Base-by-base conservation (phyloP, 2,797 vertebrate genomes). In the Pseudochirops cupreus region DNA sequence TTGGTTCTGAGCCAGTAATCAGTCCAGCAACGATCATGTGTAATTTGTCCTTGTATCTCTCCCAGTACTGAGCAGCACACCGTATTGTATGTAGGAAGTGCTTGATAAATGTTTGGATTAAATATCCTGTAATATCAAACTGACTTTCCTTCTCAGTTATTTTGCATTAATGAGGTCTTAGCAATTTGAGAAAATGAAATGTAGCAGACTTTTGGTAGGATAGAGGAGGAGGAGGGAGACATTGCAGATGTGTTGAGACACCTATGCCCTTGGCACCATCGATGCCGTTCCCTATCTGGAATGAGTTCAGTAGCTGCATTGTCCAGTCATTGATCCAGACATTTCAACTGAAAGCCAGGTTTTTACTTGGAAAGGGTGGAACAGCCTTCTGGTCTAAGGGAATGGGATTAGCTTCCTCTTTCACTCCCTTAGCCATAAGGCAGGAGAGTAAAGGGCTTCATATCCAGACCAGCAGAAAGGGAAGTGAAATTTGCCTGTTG, bases 121-220 rank as follows among this genome's bases (percentile, higher is more conserved):
- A 94, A 29, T 82, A 16, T 92, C 90, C 46, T 91, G 9, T 92
- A 90, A 92, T 95, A 82, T 82, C 87, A 92, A 11, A 4, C 90
- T 91, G 94, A 1, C 54, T 55, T 82, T 82, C 56, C 67, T 26
- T 95, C 4, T 89, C 91, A 90, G 52, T 91, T 91, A 89, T 92
- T 96, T 94, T 91, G 87, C 95, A 96, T 90, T 92, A 92, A 54
- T 5, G n/a, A 95, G 33, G 39, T 93, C 95, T 92, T 53, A 52
- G 50, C 96, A n/a, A 93, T 92, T 93, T 89, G 94, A 55, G 91
- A 95, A 39, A 95, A 74, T 11, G 87, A 59, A 58, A 67, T 62
- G 50, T 7, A 91, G 31, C 39, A 91, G 95, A 96, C 33, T 95
- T 94, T 24, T 93, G 91, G 46, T 92, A 87, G 93, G 56, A n/a